phyloP scores from a whole-genome alignment of 2,113 vertebrate species.

The Nanorana parkeri region DNA sequence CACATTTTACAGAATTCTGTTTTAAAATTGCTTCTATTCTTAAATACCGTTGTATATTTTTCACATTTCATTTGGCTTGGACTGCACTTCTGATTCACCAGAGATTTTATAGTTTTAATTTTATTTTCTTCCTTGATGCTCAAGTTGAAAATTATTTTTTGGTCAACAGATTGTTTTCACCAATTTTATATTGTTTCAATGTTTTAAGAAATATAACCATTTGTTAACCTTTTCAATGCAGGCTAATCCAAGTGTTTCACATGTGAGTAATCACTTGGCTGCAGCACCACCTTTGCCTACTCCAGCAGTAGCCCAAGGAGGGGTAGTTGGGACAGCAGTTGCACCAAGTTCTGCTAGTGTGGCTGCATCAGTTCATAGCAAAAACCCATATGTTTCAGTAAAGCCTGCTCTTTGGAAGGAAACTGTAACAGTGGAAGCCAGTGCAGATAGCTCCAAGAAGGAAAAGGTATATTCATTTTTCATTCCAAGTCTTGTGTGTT shows the following conservation, averaged over 20 bases:
- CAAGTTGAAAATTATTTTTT: no score
- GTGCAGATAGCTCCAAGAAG: constrained; percentile 93
- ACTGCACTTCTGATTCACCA: no score
- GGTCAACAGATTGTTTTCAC: no score
- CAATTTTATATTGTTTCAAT: no score
- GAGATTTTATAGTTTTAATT: no score
- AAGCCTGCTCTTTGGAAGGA: constrained; percentile 76
- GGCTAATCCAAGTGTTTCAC: constrained; percentile 76
- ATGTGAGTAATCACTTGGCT: constrained; percentile 74
- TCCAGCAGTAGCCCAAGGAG: constrained; percentile 72
- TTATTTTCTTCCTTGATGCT: no score
- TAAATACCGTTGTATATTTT: no score
- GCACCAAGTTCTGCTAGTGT: constrained; percentile 75
- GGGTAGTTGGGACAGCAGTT: constrained; percentile 69
- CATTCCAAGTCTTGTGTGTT: no score
- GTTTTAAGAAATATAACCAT: background rate
- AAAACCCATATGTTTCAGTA: constrained; percentile 74
- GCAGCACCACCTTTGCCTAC: constrained; percentile 76
- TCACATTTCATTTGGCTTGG: no score
- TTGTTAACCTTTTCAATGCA: constrained; percentile 71
- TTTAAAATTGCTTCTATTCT: no score
- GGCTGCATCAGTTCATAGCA: constrained; percentile 80
- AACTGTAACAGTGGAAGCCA: constrained; percentile 81
- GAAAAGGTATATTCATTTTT: constrained; percentile 85
- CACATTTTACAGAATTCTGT: no score